Base-by-base conservation (phyloP, 1,140 invertebrate species). In the Bradynema listronoti region DNA sequence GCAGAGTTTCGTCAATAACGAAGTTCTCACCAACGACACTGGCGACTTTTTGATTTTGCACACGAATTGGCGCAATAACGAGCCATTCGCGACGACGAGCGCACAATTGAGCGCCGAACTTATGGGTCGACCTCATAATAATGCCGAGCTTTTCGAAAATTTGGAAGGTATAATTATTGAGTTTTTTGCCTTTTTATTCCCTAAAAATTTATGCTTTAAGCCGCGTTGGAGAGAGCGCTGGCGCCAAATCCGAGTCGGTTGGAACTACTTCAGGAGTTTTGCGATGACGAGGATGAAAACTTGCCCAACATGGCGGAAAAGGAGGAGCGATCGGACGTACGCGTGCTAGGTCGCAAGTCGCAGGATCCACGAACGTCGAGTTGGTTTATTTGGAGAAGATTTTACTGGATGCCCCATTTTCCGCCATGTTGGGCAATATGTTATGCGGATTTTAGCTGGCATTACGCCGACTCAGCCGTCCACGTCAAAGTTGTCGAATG, bases 51-150 rank as follows among this genome's bases (percentile, higher is more conserved):
- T 43, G 4, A 55, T 55, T 14, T 27, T 55, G 19, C 52, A 55
- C 43, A 55, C 52, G 3, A 55, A 55, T 14, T 55, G 52, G 52
- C 25, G 52, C 24, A 55, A 55, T 55, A 14, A 55, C n/a, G 52
- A 55, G 19, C 33, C 19, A 50, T 30, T 30, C 27, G 27, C 27
- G 3, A 3, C 47, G 34, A 25, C 47, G 29, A n/a, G n/a, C 47
- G 27, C 29, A 5, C 16, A 50, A 32, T 32, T 50, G 47, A 5
- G n/a, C n/a, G n/a, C n/a, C n/a, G n/a, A n/a, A n/a, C n/a, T n/a
- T n/a, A n/a, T n/a, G n/a, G n/a, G n/a, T n/a, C n/a, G n/a, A n/a
- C n/a, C n/a, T n/a, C n/a, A n/a, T n/a, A n/a, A n/a, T n/a, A n/a
- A n/a, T n/a, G n/a, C n/a, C n/a, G n/a, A n/a, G n/a, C n/a, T 50